A percentile compares a stretch with the other conserved stretches of the same genome.
These are phyloP conservation scores for Mirounga angustirostris DNA, from an alignment of 2,113 vertebrate genomes.

Conservation along the genomic window DNA sequence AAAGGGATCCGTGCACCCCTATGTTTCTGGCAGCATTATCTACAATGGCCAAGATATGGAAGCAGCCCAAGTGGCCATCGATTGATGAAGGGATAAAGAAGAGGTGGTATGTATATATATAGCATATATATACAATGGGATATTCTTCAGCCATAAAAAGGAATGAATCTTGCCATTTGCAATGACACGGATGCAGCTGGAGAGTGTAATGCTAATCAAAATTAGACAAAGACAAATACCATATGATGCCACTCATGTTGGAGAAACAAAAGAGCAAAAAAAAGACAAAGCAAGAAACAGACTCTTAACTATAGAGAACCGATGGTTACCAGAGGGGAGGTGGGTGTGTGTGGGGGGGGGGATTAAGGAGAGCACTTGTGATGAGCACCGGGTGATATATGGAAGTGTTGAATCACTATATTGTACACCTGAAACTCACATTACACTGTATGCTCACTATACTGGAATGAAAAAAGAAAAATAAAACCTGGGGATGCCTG, in stretches of 20 bases:
- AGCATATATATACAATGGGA: background rate
- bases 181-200: background rate
- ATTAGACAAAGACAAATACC: background rate
- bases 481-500: background rate
- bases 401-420: background rate
- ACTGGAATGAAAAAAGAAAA: background rate
- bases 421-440: background rate
- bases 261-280: background rate
- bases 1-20: background rate
- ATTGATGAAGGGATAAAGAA: background rate
- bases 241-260: background rate
- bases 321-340: background rate
- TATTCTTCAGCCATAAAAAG: background rate
- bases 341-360: background rate
- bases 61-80: background rate
- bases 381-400: background rate
- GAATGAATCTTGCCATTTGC: background rate
- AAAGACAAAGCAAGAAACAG: background rate
- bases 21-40: background rate
- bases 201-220: background rate
- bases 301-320: background rate
- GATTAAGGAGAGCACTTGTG: background rate
- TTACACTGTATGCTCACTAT: background rate
- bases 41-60: background rate
- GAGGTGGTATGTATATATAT: too few species aligned